A percentile compares a stretch with the other conserved stretches of the same genome.
Conservation (phyloP, 1,140 invertebrate genomes). For the Trichonephila clavata region DNA sequence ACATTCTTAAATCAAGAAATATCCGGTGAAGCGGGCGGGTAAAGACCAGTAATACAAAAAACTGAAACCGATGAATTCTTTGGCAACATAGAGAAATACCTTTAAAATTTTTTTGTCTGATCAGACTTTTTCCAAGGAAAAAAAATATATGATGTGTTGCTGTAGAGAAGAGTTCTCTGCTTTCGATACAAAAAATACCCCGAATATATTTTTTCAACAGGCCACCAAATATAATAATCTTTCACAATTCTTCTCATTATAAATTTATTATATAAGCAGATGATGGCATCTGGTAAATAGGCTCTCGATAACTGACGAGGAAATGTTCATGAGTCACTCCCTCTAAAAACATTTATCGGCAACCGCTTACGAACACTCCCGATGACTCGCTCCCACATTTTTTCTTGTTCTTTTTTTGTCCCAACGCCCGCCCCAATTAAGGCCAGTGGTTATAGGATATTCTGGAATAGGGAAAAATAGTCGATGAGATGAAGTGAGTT, state of each 20-base stretch:
- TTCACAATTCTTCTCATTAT: background rate
- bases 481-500: background rate
- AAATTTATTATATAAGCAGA: background rate
- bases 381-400: slow-evolving; percentile 8
- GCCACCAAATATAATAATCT: background rate
- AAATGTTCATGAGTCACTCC: slow-evolving; percentile 13
- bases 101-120: too few relatives aligned
- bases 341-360: slow-evolving; percentile 3
- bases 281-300: background rate
- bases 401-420: background rate
- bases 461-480: background rate
- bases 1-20: too few relatives aligned
- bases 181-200: background rate
- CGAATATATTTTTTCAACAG: background rate
- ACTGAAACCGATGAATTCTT: too few relatives aligned
- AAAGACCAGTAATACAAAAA: too few relatives aligned
- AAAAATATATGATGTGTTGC: too few relatives aligned
- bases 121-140: too few relatives aligned
- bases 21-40: too few relatives aligned
- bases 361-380: background rate
- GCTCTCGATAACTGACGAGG: background rate
- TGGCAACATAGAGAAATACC: too few relatives aligned
- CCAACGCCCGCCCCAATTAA: background rate
- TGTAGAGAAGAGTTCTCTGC: too few relatives aligned
- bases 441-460: background rate